Base-by-base conservation (phyloP, 2,113 vertebrate genomes). In the Alces alces region DNA sequence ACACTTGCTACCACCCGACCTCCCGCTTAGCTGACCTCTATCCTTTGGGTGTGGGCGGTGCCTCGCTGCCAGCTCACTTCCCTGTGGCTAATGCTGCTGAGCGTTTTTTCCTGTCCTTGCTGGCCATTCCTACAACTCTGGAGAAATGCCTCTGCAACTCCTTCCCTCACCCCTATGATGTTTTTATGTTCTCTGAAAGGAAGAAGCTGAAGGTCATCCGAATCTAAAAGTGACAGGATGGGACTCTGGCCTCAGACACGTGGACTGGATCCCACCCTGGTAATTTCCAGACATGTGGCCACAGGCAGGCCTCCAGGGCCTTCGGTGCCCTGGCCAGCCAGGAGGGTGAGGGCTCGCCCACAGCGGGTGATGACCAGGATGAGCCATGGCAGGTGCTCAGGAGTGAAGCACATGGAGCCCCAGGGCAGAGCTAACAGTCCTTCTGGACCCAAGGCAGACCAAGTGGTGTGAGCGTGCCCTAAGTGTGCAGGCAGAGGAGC, bases 401-500 rank as follows among this genome's bases (percentile, higher is more conserved):
- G 9, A 52, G 47, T 23, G 30, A 54, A 52, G 30, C 6, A 12
- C 17, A 4, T 33, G 33, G 30, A n/a, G 79, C 13, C 1, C 47
- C 79, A 52, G 5, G 30, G 47, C 79, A 52, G 47, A 52, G 47
- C 30, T 23, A 70, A 70, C 66, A 39, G 73, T 16, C 50, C 47
- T 33, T 52, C 79, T 19, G 45, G 45, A 30, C 76, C 76, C 45
- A 19, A 50, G 45, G 16, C 47, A n/a, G 47, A n/a, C 47, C 79
- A n/a, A 21, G 79, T 7, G 47, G 36, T 5, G 4, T 7, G 36
- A 84, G 79, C 5, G 0, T 12, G 28, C 43, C 28, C 45, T 36
- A 13, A 6, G 1, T n/a, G 28, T 16, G 1, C 10, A 5, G 36
- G 50, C 36, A 19, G 28, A 43, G 2, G 19, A 39, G 8, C 0